These are phyloP conservation scores for Cancer borealis DNA, from an alignment of 2,888 invertebrate species.

Conservation along the genomic window DNA sequence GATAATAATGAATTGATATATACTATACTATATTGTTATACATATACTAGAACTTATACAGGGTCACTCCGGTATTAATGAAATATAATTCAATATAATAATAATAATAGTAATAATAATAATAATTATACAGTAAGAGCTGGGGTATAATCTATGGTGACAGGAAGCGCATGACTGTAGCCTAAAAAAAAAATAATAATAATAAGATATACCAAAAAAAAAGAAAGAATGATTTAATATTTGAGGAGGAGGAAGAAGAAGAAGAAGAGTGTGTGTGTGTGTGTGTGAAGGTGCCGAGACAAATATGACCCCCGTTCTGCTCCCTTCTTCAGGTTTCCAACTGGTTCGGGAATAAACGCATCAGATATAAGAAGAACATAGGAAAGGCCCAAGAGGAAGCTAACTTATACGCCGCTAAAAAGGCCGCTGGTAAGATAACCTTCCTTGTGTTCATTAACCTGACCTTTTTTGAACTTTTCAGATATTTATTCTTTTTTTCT, in stretches of 20 bases:
- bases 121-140: slow-evolving; percentile 11
- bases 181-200: background rate
- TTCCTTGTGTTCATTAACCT: too few relatives aligned
- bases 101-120: background rate
- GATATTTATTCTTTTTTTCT: background rate
- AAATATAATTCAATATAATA: background rate
- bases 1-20: background rate
- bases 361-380: slow-evolving; percentile 84
- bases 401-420: slow-evolving; percentile 83
- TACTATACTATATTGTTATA: background rate
- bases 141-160: slow-evolving; percentile 38
- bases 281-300: background rate
- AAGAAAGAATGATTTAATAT: background rate
- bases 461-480: too few relatives aligned
- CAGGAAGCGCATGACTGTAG: slow-evolving; percentile 55
- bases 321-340: slow-evolving; percentile 81
- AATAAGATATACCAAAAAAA: background rate
- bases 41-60: slow-evolving; percentile 37
- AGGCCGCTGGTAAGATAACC: slow-evolving; percentile 79
- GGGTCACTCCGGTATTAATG: slow-evolving; percentile 40
- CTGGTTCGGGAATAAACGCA: slow-evolving; percentile 84
- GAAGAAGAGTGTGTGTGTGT: background rate
- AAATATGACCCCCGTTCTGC: background rate
- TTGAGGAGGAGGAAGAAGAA: background rate
- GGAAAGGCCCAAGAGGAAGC: slow-evolving; percentile 85